Base-by-base conservation (phyloP, 2,797 vertebrate genomes). In the Glyptemys insculpta region DNA sequence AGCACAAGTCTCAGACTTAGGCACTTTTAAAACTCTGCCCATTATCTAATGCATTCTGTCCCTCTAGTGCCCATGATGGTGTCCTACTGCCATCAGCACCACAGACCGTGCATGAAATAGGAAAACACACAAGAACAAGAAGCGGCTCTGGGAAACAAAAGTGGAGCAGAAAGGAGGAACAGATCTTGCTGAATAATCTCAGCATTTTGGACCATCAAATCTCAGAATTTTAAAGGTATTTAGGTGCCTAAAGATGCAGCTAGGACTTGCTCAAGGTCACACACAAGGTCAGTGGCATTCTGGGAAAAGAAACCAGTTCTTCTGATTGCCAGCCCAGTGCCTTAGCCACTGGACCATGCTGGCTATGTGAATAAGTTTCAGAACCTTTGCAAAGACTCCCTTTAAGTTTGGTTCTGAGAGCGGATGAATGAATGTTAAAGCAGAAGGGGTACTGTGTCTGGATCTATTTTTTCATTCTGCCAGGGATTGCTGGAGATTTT, bases 321-420 rank as follows among this genome's bases (percentile, higher is more conserved):
- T 2, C 0, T 6, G 21, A 41, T 37, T 68, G 62, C 18, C 62
- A 65, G 8, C 31, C 31, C 31, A n/a, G 18, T 37, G n/a, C n/a
- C 65, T 37, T 72, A 72, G 19, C 68, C 37, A 23, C 10, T 41
- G 68, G 10, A 37, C 68, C 21, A 12, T 23, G n/a, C n/a, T 23
- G 68, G n/a, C 19, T 72, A 5, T n/a, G 18, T 11, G 10, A 72
- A 41, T 41, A 72, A 25, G 11, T 41, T 41, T 41, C 68, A 72
- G 68, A 72, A 37, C n/a, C 68, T 41, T 72, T 49, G 54, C 9
- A 27, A 78, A 44, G 53, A 25, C 56, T 59, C 78, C 16, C 16
- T 16, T 79, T 21, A 76, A 21, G 31, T 59, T 37, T 81, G 53
- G 10, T 41, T 86, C 57, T n/a, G 19, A 59, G 53, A 79, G 37